phyloP scores from a whole-genome alignment of 2,797 vertebrate genomes.

The Sorex maritimensis region DNA sequence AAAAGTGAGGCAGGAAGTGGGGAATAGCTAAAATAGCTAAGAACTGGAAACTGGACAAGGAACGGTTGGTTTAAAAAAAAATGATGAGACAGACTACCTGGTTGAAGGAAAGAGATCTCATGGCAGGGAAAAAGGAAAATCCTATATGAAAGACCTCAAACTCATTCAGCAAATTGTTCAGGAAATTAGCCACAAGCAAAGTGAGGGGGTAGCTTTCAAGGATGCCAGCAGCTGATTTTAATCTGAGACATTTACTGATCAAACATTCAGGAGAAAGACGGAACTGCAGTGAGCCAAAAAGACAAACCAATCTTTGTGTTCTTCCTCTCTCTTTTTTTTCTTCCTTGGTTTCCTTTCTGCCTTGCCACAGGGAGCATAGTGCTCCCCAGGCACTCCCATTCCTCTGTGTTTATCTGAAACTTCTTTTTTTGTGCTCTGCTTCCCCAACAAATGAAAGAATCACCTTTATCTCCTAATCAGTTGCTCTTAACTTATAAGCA shows the following conservation, averaged over 20 bases:
- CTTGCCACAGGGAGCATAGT: no score
- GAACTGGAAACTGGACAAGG: neutral
- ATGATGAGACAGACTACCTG: neutral
- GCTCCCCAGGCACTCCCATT: no score
- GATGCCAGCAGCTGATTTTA: neutral
- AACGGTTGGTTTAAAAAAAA: neutral
- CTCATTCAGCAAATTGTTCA: neutral
- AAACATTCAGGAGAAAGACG: neutral
- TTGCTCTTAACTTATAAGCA: no score
- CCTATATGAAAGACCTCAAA: neutral
- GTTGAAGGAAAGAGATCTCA: neutral
- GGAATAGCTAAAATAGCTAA: neutral
- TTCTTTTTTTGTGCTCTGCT: no score
- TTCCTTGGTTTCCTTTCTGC: neutral
- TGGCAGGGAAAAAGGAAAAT: neutral
- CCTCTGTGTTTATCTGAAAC: no score
- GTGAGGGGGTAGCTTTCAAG: neutral
- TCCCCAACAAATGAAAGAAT: no score
- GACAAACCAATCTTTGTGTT: neutral
- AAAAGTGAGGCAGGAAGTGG: neutral
- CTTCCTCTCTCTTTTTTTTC: neutral
- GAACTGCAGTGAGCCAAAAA: neutral
- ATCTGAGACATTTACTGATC: slow-evolving; percentile 19
- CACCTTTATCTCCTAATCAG: no score
- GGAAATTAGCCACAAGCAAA: neutral